phyloP scores from a whole-genome alignment of 2,113 vertebrate species.

The Loxodonta africana region DNA sequence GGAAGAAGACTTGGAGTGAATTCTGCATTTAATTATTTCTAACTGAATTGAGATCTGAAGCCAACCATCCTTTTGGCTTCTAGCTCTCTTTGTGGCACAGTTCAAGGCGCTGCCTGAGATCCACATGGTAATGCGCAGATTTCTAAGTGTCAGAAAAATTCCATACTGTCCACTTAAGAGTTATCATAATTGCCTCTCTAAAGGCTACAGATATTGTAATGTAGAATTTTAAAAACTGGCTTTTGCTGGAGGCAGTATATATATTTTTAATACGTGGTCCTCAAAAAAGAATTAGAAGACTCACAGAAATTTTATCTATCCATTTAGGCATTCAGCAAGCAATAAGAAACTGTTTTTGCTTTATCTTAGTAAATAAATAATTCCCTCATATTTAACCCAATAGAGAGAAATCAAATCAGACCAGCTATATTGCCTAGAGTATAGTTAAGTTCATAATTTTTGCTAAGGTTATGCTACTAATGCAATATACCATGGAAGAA shows the following conservation, averaged over 20 bases:
- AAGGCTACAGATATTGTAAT: constrained; percentile 86
- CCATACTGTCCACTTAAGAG: constrained; percentile 81
- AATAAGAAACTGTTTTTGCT: constrained; percentile 89
- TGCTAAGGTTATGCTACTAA: constrained; percentile 93
- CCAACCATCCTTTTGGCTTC: constrained; percentile 26
- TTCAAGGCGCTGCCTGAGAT: constrained; percentile 43
- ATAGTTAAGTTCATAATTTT: constrained; percentile 93
- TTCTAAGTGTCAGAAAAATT: constrained; percentile 84
- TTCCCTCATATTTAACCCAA: constrained; percentile 87
- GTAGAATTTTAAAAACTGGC: constrained; percentile 83
- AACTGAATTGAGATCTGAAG: constrained; percentile 49
- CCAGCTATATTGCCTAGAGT: constrained; percentile 91
- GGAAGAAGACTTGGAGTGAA: constrained; percentile 47
- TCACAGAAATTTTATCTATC: constrained; percentile 88
- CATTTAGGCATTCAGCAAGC: constrained; percentile 86
- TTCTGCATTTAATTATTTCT: constrained; percentile 60
- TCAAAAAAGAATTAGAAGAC: constrained; percentile 88
- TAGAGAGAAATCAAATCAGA: constrained; percentile 91
- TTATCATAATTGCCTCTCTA: constrained; percentile 86
- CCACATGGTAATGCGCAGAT: constrained; percentile 56
- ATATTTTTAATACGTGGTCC: constrained; percentile 79
- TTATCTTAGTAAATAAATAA: constrained; percentile 92
- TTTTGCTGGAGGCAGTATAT: constrained; percentile 82
- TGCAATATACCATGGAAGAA: constrained; percentile 92
- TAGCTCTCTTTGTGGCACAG: not conserved